A percentile compares a stretch with the other conserved stretches of the same genome.
Evolutionary conservation across 2,888 invertebrate genomes (phyloP).

Genomic region (Pollenia angustigena): DNA sequence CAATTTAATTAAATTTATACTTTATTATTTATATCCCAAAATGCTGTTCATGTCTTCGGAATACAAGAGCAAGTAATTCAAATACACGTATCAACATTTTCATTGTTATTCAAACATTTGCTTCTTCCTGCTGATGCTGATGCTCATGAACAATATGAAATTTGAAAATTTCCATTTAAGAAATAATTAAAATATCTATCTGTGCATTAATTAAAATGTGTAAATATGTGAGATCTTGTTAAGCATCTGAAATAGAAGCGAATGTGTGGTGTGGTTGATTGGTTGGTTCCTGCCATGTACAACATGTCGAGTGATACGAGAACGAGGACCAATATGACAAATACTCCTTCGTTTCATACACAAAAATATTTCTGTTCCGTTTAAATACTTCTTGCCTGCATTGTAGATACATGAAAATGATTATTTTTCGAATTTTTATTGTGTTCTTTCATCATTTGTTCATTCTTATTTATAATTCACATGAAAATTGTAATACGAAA

Average conservation of each 20-base stretch:
- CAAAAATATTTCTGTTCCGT: slow-evolving; percentile 34
- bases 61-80: not conserved
- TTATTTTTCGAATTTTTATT: slow-evolving; percentile 28
- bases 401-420: slow-evolving; percentile 21
- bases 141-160: slow-evolving; percentile 21
- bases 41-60: not conserved
- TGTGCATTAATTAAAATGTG: slow-evolving; percentile 63
- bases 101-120: not conserved
- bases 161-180: slow-evolving; percentile 54
- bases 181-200: slow-evolving; percentile 64
- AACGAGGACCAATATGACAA: slow-evolving; percentile 33
- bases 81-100: too few relatives aligned
- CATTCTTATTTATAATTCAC: slow-evolving; percentile 59
- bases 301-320: slow-evolving; percentile 35
- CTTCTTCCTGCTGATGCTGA: slow-evolving; percentile 12
- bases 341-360: slow-evolving; percentile 29
- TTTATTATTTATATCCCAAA: slow-evolving; percentile 47
- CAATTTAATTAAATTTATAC: slow-evolving; percentile 65
- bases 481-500: slow-evolving; percentile 57
- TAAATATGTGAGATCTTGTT: slow-evolving; percentile 56
- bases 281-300: slow-evolving; percentile 1
- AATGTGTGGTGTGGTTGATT: slow-evolving; percentile 18
- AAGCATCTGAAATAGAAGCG: slow-evolving; percentile 20
- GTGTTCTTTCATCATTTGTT: slow-evolving; percentile 3
- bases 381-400: slow-evolving; percentile 27